Evolutionary conservation across 2,797 vertebrate species (phyloP).

Genomic region (Aeoliscus strigatus): DNA sequence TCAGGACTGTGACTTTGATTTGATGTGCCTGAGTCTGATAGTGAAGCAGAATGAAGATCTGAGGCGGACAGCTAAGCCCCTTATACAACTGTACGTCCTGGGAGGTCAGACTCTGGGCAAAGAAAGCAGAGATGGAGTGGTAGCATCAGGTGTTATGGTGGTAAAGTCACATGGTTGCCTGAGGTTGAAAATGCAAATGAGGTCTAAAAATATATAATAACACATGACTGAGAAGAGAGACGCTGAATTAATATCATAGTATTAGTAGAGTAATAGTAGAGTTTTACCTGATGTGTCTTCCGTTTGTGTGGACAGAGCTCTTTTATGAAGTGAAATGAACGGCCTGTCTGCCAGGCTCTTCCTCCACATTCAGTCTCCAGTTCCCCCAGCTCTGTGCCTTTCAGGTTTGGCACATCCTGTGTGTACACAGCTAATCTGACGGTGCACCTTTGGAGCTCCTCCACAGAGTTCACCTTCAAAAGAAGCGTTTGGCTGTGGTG

Average conservation of each 20-base stretch:
- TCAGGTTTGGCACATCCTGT: conserved; percentile 39
- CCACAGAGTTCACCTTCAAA: conserved; percentile 60
- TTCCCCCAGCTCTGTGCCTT: conserved; percentile 62
- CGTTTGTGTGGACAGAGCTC: conserved; percentile 58
- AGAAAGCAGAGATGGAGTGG: conserved; percentile 21
- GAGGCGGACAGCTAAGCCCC: conserved; percentile 35
- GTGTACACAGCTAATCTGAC: conserved; percentile 61
- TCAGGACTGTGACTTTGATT: conserved; percentile 68
- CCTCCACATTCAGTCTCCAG: conserved; percentile 64
- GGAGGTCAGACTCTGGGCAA: conserved; percentile 51
- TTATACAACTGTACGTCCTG: conserved; percentile 35
- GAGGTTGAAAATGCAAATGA: too few relatives aligned
- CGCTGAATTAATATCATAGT: too few relatives aligned
- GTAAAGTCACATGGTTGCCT: too few relatives aligned
- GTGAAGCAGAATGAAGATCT: conserved; percentile 69
- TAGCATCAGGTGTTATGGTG: conserved; percentile 1
- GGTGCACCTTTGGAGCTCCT: conserved; percentile 64
- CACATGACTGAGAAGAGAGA: too few relatives aligned
- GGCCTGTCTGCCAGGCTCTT: conserved; percentile 63
- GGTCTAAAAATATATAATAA: too few relatives aligned
- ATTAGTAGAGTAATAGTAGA: neutral
- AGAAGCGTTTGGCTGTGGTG: conserved; percentile 47
- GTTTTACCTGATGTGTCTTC: conserved; percentile 57
- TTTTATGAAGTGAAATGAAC: conserved; percentile 47
- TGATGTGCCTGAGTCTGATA: conserved; percentile 63